Evolutionary conservation across 2,797 vertebrate species (phyloP), one percentile per base, ranked within the genome.

Genomic region (Chaunax sp.): DNA sequence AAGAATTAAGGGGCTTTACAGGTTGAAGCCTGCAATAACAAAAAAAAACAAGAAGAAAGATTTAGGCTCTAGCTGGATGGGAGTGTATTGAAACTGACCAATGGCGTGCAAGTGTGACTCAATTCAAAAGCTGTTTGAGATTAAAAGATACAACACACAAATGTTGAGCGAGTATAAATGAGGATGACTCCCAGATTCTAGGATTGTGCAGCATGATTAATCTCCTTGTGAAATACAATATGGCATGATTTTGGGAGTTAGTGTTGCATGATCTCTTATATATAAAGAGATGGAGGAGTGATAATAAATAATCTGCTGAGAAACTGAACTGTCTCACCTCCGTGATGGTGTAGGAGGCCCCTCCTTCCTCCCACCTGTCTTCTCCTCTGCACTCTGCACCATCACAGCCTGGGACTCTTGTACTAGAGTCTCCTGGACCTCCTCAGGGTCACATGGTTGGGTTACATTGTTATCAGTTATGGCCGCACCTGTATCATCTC

Each of bases 1-100:
- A 60, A 30, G 95, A 14, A 49, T 88, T 96, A 90, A 99, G 93
- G 0, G 97, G 97, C 86, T 95, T 98, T 68, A 99, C 98, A 4
- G 96, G 95, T 60, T 96, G 96, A 71, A 94, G 94, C 68, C 98
- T 99, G 89, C 23, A 81, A 70, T 51, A 40, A 82, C 6, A 77
- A 35, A 67, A 41, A 6, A 53, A 25, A 25, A 12, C 46, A 16
- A n/a, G 2, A 11, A 16, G 44, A 11, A 51, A 10, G 50, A 52
- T 33, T 1, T 1, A 40, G 6, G 8, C n/a, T 15, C 2, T 25
- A 6, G 6, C 4, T 53, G 1, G 6, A 60, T 61, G 18, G 3
- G 4, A 54, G 18, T 30, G 25, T n/a, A 53, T 56, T 4, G 11
- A 47, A 45, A 61, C 45, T 1, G 1, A 45, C 8, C 45, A 60